These are phyloP conservation scores for Achlya flavicornis DNA, from an alignment of 2,888 invertebrate species.

Conservation along the genomic window DNA sequence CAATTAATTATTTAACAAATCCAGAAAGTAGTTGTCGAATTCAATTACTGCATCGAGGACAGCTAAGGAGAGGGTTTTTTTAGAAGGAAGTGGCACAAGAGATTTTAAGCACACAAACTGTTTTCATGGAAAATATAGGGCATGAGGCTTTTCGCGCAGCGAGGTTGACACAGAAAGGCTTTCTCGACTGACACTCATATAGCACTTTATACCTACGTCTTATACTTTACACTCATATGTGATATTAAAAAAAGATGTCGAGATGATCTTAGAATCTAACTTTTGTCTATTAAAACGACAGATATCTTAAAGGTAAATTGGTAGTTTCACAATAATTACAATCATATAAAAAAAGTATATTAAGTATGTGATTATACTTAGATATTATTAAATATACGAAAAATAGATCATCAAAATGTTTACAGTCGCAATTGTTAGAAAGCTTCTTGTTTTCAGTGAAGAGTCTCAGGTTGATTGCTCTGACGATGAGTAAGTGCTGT, in stretches of 20 bases:
- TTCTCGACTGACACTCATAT: conserved; percentile 57
- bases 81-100: conserved; percentile 41
- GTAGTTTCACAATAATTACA: too few relatives aligned
- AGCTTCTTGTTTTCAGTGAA: too few relatives aligned
- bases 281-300: too few relatives aligned
- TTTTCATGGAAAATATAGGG: conserved; percentile 74
- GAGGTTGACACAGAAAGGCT: conserved; percentile 74
- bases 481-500: conserved; percentile 44
- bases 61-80: too few relatives aligned
- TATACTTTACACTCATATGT: conserved; percentile 46
- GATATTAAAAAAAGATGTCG: conserved; percentile 49
- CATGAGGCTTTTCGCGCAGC: conserved; percentile 58
- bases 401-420: too few relatives aligned
- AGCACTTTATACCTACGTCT: conserved; percentile 22
- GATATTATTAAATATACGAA: too few relatives aligned
- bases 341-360: too few relatives aligned
- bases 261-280: conserved; percentile 16
- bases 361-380: conserved; percentile 2
- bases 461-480: conserved; percentile 43
- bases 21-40: background rate
- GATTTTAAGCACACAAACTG: conserved; percentile 57
- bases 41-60: background rate
- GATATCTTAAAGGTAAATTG: too few relatives aligned
- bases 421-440: too few relatives aligned
- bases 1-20: conserved; percentile 14